These are phyloP conservation scores for Euzetes globulus DNA, from an alignment of 2,888 invertebrate genomes.

Conservation along the genomic window DNA sequence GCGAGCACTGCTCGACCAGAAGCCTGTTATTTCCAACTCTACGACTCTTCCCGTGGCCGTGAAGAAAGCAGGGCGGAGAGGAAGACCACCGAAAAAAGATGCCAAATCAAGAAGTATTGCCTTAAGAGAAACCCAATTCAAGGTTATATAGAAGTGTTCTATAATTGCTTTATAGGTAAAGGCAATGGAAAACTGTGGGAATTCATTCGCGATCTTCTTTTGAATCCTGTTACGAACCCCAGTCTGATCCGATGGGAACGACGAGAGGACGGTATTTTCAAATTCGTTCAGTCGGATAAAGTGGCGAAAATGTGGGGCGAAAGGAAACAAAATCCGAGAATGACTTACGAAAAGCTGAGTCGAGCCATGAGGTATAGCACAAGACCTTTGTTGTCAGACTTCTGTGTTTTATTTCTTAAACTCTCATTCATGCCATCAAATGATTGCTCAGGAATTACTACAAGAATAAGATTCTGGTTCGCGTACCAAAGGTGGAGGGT, in stretches of 20 bases:
- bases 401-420: too few relatives aligned
- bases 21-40: background rate
- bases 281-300: slow-evolving; percentile 76
- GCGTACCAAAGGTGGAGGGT: slow-evolving; percentile 48
- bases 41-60: background rate
- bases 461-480: slow-evolving; percentile 47
- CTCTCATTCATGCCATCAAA: too few relatives aligned
- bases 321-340: slow-evolving; percentile 73
- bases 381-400: too few relatives aligned
- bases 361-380: slow-evolving; percentile 70
- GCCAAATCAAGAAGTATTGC: slow-evolving; percentile 38
- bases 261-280: slow-evolving; percentile 70
- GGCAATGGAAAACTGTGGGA: slow-evolving; percentile 61
- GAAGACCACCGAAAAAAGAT: slow-evolving; percentile 42
- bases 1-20: background rate
- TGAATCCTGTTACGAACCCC: slow-evolving; percentile 67
- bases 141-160: background rate
- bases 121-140: background rate
- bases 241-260: slow-evolving; percentile 81
- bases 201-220: slow-evolving; percentile 71
- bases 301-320: slow-evolving; percentile 80
- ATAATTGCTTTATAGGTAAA: slow-evolving; percentile 44
- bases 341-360: slow-evolving; percentile 89
- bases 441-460: slow-evolving; percentile 40
- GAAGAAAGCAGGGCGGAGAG: slow-evolving; percentile 38